Conservation (phyloP, 2,113 vertebrate species). For the Xiphophorus hellerii region DNA sequence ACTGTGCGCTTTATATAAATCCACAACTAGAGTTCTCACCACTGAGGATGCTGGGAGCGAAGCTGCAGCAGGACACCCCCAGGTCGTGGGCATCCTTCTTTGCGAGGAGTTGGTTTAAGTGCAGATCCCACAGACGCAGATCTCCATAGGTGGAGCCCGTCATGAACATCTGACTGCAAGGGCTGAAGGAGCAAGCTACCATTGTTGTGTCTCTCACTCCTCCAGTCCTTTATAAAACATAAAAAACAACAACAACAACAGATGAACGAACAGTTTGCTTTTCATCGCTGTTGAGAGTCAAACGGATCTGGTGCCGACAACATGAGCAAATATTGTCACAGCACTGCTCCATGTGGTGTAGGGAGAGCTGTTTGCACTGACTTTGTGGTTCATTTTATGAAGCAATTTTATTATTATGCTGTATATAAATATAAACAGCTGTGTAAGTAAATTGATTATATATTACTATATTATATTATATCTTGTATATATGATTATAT, state of each 20-base stretch:
- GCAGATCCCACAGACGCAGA: slow-evolving; percentile 90
- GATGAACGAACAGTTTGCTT: slow-evolving; percentile 8
- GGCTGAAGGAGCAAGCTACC: slow-evolving; percentile 92
- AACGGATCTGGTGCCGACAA: background rate
- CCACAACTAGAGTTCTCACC: slow-evolving; percentile 54
- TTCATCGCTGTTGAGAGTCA: background rate
- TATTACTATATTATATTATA: too few species aligned
- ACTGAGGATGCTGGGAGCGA: slow-evolving; percentile 80
- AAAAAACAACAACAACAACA: slow-evolving; percentile 40
- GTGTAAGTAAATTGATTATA: too few species aligned
- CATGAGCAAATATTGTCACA: background rate
- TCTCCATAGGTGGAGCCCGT: slow-evolving; percentile 94
- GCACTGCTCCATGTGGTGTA: background rate
- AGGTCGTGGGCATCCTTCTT: slow-evolving; percentile 94
- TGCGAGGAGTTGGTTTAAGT: slow-evolving; percentile 86
- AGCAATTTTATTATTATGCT: too few species aligned
- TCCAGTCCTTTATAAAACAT: slow-evolving; percentile 82
- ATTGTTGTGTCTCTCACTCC: slow-evolving; percentile 87
- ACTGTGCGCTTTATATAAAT: background rate
- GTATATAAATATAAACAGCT: too few species aligned
- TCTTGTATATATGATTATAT: too few species aligned
- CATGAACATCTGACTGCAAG: slow-evolving; percentile 86
- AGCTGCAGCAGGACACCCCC: slow-evolving; percentile 91
- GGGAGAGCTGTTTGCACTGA: background rate
- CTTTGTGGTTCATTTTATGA: background rate